phyloP scores from a whole-genome alignment of 53 echinoderm and acorn worm genomes.

The Holothuria leucospilota region DNA sequence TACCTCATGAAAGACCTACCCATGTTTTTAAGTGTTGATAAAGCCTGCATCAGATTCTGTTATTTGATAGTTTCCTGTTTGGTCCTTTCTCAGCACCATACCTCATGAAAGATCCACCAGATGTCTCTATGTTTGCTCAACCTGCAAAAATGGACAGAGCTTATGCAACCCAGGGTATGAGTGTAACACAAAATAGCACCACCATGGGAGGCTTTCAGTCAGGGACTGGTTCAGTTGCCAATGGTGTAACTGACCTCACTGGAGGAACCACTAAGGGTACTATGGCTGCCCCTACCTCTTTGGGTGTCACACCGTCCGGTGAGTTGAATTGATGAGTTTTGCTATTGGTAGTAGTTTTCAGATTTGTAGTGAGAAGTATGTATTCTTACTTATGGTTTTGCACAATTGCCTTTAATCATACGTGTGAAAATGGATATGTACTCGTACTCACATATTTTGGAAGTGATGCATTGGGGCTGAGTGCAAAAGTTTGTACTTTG shows the following conservation, averaged over 20 bases:
- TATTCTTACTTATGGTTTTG: no score
- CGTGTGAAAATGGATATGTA: no score
- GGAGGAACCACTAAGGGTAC: conserved; percentile 14
- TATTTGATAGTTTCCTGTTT: background rate
- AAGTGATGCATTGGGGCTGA: no score
- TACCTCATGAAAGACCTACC: no score
- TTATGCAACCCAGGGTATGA: conserved; percentile 18
- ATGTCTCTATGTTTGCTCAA: conserved; percentile 78
- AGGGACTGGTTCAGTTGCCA: background rate
- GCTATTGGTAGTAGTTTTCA: background rate
- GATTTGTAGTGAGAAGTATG: no score
- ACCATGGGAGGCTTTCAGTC: conserved; percentile 34
- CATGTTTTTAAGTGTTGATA: background rate
- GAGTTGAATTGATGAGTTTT: background rate
- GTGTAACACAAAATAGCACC: conserved; percentile 10
- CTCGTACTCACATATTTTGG: no score
- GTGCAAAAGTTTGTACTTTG: no score
- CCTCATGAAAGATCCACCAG: conserved; percentile 78
- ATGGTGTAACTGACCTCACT: conserved; percentile 13
- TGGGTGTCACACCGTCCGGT: conserved; percentile 33
- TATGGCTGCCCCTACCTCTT: conserved; percentile 45
- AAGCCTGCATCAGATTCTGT: background rate
- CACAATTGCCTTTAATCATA: no score
- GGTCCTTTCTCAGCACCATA: conserved; percentile 67
- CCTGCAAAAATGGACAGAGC: conserved; percentile 53